A percentile compares a stretch with the other conserved stretches of the same genome.
Evolutionary conservation across 2,797 vertebrate species (phyloP).

Genomic region (Decapterus maruadsi): DNA sequence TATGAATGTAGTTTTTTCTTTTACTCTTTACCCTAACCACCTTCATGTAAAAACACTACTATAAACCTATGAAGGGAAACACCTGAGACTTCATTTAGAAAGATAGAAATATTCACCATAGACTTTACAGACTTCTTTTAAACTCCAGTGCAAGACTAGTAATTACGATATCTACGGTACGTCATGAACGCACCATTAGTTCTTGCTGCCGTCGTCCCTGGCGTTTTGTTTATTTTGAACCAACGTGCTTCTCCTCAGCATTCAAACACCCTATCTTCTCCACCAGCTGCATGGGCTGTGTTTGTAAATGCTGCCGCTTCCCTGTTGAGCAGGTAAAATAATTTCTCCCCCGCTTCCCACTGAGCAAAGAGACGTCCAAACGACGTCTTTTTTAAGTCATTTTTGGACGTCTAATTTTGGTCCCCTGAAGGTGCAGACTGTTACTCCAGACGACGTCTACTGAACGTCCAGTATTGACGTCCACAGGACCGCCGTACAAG

Average conservation of each 20-base stretch:
- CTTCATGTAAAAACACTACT: not conserved
- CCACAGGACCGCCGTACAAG: no score
- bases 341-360: slow-evolving; percentile 29
- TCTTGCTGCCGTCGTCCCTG: not conserved
- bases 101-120: not conserved
- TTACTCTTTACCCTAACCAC: no score
- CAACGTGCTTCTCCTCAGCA: not conserved
- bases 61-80: not conserved
- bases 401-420: no score
- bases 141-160: not conserved
- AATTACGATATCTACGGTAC: not conserved
- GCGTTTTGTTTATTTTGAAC: slow-evolving; percentile 18
- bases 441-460: no score
- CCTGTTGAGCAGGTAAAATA: slow-evolving; percentile 42
- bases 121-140: not conserved
- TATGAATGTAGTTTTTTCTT: no score
- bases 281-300: slow-evolving; percentile 4
- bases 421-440: no score
- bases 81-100: not conserved
- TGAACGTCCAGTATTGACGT: no score
- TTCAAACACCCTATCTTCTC: not conserved
- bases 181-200: not conserved
- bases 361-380: no score
- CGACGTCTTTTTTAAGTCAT: no score
- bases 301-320: slow-evolving; percentile 20